Percentiles rank a stretch among this genome's conserved stretches.
These are phyloP conservation scores for Mus pahari DNA, from an alignment of 2,113 vertebrate species.

Conservation along the genomic window DNA sequence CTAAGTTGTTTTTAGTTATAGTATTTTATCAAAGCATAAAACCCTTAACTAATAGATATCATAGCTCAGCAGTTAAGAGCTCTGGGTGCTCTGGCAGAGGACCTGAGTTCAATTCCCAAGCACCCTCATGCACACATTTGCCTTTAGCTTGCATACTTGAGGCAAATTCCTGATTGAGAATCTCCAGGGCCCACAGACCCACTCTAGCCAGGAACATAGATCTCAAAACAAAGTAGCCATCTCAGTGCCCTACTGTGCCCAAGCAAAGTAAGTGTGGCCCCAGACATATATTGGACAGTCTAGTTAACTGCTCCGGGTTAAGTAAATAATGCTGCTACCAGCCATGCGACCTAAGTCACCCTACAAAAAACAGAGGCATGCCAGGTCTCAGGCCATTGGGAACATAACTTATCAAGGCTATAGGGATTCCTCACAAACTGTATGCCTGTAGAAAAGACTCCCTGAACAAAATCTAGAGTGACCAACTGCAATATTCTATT, in stretches of 20 bases:
- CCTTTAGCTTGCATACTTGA: background rate
- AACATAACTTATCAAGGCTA: slow-evolving; percentile 86
- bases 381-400: background rate
- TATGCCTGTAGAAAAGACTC: slow-evolving; percentile 83
- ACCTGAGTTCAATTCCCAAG: too few species aligned
- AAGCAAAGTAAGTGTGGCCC: background rate
- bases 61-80: too few species aligned
- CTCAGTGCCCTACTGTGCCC: background rate
- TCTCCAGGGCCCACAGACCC: background rate
- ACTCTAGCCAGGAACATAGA: background rate
- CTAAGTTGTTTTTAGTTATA: background rate
- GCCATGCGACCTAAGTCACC: background rate
- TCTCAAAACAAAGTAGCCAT: background rate
- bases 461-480: slow-evolving; percentile 84
- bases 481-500: slow-evolving; percentile 57
- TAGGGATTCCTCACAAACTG: slow-evolving; percentile 87
- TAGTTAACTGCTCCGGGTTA: background rate
- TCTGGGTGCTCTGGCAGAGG: too few species aligned
- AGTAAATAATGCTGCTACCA: background rate
- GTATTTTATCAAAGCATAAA: background rate
- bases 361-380: background rate
- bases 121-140: background rate
- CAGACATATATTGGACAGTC: background rate
- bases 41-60: background rate
- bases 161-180: background rate